Conservation (phyloP, 23 tunicate genomes). For the Corella eumyota region DNA sequence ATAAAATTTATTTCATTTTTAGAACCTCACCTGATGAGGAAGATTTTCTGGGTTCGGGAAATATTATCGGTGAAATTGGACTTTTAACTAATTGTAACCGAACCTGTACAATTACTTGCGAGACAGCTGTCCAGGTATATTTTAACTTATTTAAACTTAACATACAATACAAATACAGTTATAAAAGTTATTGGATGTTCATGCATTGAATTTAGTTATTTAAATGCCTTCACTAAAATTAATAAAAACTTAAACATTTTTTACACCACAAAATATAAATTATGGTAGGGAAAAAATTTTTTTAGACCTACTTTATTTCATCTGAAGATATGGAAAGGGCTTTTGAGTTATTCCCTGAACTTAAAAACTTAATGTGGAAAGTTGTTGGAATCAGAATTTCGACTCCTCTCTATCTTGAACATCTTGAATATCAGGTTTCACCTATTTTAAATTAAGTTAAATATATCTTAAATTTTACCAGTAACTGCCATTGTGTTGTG, state of each 20-base stretch:
- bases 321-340: conserved; percentile 46
- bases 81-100: conserved; percentile 33
- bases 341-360: conserved; percentile 35
- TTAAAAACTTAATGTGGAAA: conserved; percentile 67
- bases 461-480: background rate
- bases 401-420: conserved; percentile 41
- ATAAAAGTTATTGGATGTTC: background rate
- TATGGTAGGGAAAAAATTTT: background rate
- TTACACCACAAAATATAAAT: background rate
- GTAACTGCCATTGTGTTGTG: background rate
- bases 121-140: conserved; percentile 72
- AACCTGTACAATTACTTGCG: conserved; percentile 60
- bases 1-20: background rate
- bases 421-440: conserved; percentile 38
- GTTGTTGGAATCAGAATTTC: conserved; percentile 59
- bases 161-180: background rate
- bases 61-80: conserved; percentile 72
- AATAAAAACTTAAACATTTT: background rate
- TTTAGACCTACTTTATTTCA: conserved; percentile 59
- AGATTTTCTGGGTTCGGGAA: conserved; percentile 67
- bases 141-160: background rate
- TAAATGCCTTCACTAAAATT: background rate
- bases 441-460: background rate
- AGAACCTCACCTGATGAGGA: conserved; percentile 17
- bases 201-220: background rate